Conservation (phyloP, 1,140 invertebrate genomes). For the Anastatus disparis region DNA sequence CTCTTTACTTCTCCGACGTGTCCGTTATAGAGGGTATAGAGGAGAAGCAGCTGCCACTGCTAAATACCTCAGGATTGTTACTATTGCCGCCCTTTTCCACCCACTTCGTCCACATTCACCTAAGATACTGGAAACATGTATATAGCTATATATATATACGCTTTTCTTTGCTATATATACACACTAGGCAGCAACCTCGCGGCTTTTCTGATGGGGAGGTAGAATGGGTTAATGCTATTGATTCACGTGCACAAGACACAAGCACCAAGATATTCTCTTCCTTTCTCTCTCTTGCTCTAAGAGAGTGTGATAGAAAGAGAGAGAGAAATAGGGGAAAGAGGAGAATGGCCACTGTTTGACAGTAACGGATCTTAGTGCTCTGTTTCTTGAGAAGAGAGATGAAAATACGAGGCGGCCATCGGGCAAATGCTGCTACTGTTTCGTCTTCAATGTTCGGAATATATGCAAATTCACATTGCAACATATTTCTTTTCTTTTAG, state of each 20-base stretch:
- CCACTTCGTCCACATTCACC: conserved; percentile 40
- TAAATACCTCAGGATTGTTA: conserved; percentile 69
- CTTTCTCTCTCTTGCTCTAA: background rate
- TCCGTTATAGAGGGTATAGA: background rate
- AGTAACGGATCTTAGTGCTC: conserved; percentile 61
- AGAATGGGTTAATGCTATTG: conserved; percentile 69
- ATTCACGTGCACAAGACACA: conserved; percentile 61
- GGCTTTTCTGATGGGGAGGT: conserved; percentile 58
- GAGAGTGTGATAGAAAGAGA: conserved; percentile 30
- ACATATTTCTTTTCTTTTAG: no score
- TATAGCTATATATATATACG: no score
- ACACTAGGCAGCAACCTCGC: conserved; percentile 52
- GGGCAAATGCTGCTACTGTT: background rate
- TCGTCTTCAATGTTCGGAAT: background rate
- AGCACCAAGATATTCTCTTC: background rate
- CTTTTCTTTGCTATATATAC: no score
- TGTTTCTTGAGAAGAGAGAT: conserved; percentile 27
- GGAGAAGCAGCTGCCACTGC: conserved; percentile 47
- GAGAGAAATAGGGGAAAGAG: conserved; percentile 40
- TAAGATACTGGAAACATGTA: no score
- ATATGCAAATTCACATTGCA: conserved; percentile 40
- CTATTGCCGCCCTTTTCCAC: conserved; percentile 58
- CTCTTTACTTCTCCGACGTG: no score
- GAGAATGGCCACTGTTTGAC: conserved; percentile 63
- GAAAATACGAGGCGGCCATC: conserved; percentile 13